Conservation (phyloP, 30 jellyfish, hydroid and myxozoan species). For the Morbakka virulenta region DNA sequence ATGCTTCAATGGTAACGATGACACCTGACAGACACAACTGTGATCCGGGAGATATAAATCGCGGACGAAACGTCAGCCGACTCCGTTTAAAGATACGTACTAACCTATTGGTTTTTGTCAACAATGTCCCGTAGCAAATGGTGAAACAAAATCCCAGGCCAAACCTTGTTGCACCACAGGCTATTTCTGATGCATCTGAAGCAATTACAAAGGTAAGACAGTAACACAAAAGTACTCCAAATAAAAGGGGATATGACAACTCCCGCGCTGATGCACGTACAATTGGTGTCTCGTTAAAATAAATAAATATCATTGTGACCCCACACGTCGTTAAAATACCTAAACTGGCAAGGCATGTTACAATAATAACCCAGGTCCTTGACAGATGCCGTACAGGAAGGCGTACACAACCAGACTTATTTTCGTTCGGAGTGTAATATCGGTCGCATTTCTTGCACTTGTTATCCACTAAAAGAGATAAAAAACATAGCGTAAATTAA, state of each 20-base stretch:
- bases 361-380: conserved; percentile 63
- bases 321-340: conserved; percentile 62
- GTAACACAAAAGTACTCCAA: conserved; percentile 64
- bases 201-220: conserved; percentile 43
- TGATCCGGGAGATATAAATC: conserved; percentile 50
- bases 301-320: conserved; percentile 41
- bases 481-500: no score
- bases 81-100: conserved; percentile 32
- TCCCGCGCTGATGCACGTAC: conserved; percentile 79
- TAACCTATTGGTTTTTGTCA: conserved; percentile 65
- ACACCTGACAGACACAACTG: conserved; percentile 38
- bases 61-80: not conserved
- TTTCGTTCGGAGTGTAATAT: conserved; percentile 39
- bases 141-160: conserved; percentile 80
- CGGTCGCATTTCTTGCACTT: conserved; percentile 42
- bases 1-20: conserved; percentile 37
- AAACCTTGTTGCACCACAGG: conserved; percentile 66
- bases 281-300: conserved; percentile 61
- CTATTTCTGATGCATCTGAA: conserved; percentile 50
- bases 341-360: conserved; percentile 51
- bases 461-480: conserved; percentile 9
- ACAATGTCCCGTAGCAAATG: conserved; percentile 80
- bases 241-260: conserved; percentile 59
- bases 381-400: conserved; percentile 46
- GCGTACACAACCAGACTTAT: conserved; percentile 51